phyloP scores from a whole-genome alignment of 2,113 vertebrate species.

The Oreocharis arfaki region DNA sequence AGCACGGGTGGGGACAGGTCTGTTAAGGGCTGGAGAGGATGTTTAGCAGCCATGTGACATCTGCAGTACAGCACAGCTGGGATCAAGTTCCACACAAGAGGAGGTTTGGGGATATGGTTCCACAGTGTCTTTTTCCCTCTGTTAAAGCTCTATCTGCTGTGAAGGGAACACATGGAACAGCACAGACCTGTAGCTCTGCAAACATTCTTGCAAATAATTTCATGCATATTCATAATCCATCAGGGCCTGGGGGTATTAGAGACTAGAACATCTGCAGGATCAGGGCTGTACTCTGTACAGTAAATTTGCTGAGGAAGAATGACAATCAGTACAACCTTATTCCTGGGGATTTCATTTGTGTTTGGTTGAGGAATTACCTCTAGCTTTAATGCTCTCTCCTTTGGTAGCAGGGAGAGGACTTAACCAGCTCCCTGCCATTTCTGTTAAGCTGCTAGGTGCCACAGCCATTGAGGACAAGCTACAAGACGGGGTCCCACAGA shows the following conservation, averaged over 20 bases:
- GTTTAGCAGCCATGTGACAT: neutral
- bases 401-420: neutral
- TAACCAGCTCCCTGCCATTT: neutral
- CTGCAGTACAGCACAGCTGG: neutral
- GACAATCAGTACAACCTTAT: neutral
- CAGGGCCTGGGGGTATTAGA: neutral
- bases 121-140: neutral
- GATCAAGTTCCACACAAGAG: neutral
- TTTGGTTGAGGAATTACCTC: neutral
- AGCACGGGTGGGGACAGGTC: neutral
- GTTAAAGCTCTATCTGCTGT: neutral
- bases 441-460: slow-evolving; percentile 80
- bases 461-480: slow-evolving; percentile 95
- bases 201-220: neutral
- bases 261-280: neutral
- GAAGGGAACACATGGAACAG: neutral
- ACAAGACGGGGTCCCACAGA: slow-evolving; percentile 92
- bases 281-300: neutral
- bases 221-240: neutral
- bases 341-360: neutral
- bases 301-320: neutral
- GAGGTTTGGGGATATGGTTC: neutral
- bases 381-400: neutral
- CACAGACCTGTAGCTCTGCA: neutral
- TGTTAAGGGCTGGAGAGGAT: neutral